Conservation (phyloP, 2,888 invertebrate species). For the Automeris io region DNA sequence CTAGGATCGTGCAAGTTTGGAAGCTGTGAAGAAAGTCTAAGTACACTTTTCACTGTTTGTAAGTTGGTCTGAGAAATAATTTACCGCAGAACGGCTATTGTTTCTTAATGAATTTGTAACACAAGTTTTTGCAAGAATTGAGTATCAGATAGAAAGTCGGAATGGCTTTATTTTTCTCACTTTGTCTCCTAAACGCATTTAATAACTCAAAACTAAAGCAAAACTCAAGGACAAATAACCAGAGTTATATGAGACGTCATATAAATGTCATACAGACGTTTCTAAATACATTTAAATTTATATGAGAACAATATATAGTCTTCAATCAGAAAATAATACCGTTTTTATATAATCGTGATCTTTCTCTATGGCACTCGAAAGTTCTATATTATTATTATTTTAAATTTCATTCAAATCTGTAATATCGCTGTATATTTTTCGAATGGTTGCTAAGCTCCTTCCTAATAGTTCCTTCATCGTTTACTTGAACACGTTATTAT, state of each 20-base stretch:
- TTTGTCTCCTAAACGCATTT: not conserved
- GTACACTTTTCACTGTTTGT: constrained; percentile 21
- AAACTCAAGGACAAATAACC: not conserved
- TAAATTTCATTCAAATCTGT: no score
- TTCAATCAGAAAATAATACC: no score
- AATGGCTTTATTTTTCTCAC: no score
- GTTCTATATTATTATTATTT: no score
- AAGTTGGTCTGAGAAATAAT: constrained; percentile 24
- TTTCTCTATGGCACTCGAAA: no score
- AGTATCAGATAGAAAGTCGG: no score
- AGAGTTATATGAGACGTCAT: no score
- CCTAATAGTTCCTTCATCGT: constrained; percentile 10
- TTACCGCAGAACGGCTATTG: constrained; percentile 15
- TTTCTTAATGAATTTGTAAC: not conserved
- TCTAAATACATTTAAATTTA: no score
- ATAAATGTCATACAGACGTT: no score
- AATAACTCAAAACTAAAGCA: not conserved
- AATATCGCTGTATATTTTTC: not conserved
- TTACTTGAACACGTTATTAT: constrained; percentile 33
- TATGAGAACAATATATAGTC: no score
- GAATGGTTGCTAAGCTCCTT: not conserved
- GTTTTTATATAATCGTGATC: no score
- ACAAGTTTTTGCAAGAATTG: no score
- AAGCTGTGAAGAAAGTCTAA: constrained; percentile 20
- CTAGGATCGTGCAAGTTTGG: constrained; percentile 17